phyloP scores from a whole-genome alignment of 2,113 vertebrate genomes.

The Eira barbara region DNA sequence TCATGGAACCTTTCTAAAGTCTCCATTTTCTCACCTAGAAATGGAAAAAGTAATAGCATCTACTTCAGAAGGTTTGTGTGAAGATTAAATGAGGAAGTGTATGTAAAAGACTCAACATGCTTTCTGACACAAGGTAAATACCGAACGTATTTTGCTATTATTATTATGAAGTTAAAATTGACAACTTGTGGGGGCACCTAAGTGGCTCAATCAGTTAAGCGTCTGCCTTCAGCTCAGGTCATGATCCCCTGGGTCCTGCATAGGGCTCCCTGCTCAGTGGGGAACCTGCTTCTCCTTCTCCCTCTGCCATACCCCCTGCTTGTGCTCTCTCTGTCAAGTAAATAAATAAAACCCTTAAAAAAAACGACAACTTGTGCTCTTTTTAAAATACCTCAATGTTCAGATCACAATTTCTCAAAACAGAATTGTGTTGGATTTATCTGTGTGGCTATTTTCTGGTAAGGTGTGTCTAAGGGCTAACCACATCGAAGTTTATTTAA shows the following conservation, averaged over 20 bases:
- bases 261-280: not conserved
- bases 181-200: not conserved
- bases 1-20: not conserved
- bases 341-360: not conserved
- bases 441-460: not conserved
- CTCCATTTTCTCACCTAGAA: not conserved
- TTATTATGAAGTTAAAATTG: not conserved
- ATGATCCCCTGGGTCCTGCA: not conserved
- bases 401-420: not conserved
- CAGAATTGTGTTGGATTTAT: not conserved
- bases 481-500: not conserved
- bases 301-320: not conserved
- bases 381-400: not conserved
- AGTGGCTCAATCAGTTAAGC: not conserved
- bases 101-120: not conserved
- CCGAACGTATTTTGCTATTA: not conserved
- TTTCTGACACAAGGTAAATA: not conserved
- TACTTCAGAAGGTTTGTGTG: not conserved
- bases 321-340: not conserved
- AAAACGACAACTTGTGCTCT: not conserved
- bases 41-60: not conserved
- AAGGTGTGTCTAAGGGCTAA: not conserved
- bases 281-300: not conserved
- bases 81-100: slow-evolving; percentile 3
- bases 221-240: not conserved